Percentiles rank a stretch among this genome's conserved stretches.
Conservation (phyloP, 2,888 invertebrate genomes). For the Limnephilus rhombicus region DNA sequence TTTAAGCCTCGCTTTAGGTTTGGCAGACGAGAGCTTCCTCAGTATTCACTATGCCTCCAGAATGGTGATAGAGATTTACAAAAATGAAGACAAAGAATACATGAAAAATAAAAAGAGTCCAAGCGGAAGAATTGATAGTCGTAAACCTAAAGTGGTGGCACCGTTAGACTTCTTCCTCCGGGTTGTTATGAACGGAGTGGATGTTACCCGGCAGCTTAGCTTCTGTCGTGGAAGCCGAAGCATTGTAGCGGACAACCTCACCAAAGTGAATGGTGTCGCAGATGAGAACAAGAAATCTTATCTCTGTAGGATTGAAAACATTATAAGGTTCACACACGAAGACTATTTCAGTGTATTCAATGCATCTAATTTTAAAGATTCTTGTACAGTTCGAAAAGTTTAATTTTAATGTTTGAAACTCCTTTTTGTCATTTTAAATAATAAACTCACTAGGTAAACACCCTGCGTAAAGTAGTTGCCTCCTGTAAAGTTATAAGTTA, state of each 20-base stretch:
- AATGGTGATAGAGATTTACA: conserved; percentile 92
- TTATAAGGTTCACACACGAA: conserved; percentile 91
- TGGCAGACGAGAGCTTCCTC: conserved; percentile 80
- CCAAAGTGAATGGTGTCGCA: conserved; percentile 72
- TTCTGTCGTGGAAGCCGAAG: conserved; percentile 85
- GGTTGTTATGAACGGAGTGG: conserved; percentile 90
- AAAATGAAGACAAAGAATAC: conserved; percentile 80
- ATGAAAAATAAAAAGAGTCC: conserved; percentile 68
- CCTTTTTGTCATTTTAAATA: background rate
- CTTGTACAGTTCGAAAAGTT: conserved; percentile 78
- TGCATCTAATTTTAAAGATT: conserved; percentile 93
- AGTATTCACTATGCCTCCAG: conserved; percentile 92
- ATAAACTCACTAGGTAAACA: background rate
- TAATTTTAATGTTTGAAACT: conserved; percentile 9
- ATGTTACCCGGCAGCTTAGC: conserved; percentile 88
- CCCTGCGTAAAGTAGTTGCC: background rate
- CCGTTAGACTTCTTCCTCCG: conserved; percentile 89
- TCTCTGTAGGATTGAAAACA: conserved; percentile 91
- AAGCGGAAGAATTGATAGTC: conserved; percentile 33
- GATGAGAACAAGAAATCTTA: conserved; percentile 75
- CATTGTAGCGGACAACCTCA: conserved; percentile 76
- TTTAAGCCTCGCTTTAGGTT: conserved; percentile 87
- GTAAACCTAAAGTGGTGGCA: conserved; percentile 68
- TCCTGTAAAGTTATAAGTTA: background rate
- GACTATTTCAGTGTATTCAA: conserved; percentile 91